phyloP scores from a whole-genome alignment of 2,888 invertebrate genomes.

The Cyaniris semiargus region DNA sequence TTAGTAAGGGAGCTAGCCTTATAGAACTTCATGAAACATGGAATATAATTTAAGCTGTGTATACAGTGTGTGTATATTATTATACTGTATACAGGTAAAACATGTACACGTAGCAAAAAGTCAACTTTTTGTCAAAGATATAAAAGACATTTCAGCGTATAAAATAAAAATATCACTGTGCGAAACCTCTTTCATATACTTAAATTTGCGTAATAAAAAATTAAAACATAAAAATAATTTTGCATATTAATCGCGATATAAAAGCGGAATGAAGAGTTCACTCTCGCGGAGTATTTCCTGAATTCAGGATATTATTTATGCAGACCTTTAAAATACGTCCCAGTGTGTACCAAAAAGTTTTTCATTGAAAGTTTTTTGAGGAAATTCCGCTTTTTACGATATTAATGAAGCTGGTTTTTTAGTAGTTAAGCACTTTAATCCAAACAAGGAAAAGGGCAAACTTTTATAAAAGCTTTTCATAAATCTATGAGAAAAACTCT shows the following conservation, averaged over 20 bases:
- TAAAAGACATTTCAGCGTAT: neutral
- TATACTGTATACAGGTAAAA: neutral
- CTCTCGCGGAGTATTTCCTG: neutral
- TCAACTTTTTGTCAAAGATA: neutral
- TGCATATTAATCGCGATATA: constrained; percentile 2
- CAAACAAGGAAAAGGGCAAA: neutral
- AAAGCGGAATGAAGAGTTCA: neutral
- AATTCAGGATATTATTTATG: constrained; percentile 23
- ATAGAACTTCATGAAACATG: too few relatives aligned
- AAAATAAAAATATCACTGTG: neutral
- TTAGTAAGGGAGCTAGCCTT: too few relatives aligned
- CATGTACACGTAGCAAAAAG: too few relatives aligned
- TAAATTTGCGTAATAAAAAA: constrained; percentile 13
- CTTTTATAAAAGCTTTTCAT: neutral
- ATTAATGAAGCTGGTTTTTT: constrained; percentile 19
- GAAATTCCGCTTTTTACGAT: constrained; percentile 1
- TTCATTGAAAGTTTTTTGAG: constrained; percentile 10
- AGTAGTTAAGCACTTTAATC: neutral
- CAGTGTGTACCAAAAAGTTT: constrained; percentile 26
- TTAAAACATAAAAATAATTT: constrained; percentile 19
- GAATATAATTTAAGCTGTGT: neutral
- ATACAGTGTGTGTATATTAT: neutral
- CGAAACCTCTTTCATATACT: constrained; percentile 10
- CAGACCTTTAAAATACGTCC: constrained; percentile 26
- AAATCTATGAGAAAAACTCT: neutral